phyloP scores from a whole-genome alignment of 2,113 vertebrate species.

The Glareola pratincola region DNA sequence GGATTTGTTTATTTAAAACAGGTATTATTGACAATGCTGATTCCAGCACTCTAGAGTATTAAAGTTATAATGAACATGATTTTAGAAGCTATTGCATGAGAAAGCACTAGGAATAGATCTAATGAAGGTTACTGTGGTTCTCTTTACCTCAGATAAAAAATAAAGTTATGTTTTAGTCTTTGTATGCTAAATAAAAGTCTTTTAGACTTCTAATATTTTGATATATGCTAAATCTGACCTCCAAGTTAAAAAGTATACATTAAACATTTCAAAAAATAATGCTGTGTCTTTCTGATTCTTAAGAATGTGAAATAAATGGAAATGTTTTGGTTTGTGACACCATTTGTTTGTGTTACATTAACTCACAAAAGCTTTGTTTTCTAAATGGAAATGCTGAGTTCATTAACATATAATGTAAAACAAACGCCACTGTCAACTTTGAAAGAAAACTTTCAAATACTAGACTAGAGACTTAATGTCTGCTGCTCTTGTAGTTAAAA shows the following conservation, averaged over 20 bases:
- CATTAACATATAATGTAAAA: slow-evolving; percentile 22
- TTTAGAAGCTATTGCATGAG: neutral
- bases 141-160: neutral
- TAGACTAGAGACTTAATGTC: neutral
- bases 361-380: slow-evolving; percentile 21
- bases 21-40: neutral
- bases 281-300: neutral
- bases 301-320: neutral
- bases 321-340: neutral
- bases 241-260: neutral
- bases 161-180: neutral
- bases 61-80: neutral
- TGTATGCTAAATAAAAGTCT: neutral
- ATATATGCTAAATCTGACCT: neutral
- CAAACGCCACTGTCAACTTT: slow-evolving; percentile 11
- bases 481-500: neutral
- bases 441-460: slow-evolving; percentile 11
- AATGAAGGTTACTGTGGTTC: neutral
- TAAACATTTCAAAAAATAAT: neutral
- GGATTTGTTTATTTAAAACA: slow-evolving; percentile 28
- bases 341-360: slow-evolving; percentile 2
- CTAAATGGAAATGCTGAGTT: slow-evolving; percentile 2
- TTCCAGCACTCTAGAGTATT: neutral
- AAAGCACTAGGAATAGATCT: neutral
- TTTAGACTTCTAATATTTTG: neutral